A percentile compares a stretch with the other conserved stretches of the same genome.
Evolutionary conservation across 2,888 invertebrate genomes (phyloP).

Genomic region (Argyresthia goedartella): DNA sequence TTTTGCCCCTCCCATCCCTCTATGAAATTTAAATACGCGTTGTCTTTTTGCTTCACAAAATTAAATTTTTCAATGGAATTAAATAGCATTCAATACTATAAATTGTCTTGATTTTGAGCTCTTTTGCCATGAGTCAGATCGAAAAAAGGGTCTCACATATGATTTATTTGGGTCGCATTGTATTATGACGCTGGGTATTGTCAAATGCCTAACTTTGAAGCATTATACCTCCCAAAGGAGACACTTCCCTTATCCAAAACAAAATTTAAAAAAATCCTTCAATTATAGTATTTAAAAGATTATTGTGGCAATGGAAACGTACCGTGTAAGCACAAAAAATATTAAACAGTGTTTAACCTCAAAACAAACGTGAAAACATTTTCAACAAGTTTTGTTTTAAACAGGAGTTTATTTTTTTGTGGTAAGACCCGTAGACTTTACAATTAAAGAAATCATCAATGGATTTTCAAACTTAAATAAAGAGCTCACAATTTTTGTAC

Average conservation of each 20-base stretch:
- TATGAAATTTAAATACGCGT: background rate
- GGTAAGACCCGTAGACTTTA: too few species aligned
- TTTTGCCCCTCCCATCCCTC: background rate
- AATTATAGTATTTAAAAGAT: background rate
- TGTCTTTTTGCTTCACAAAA: background rate
- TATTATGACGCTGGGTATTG: background rate
- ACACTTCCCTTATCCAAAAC: background rate
- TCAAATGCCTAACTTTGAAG: too few species aligned
- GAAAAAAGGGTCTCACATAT: background rate
- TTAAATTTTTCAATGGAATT: background rate
- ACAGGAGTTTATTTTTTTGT: too few species aligned
- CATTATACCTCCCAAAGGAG: too few species aligned
- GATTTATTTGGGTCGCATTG: background rate
- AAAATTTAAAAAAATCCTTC: background rate
- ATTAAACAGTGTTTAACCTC: too few species aligned
- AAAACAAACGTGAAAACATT: too few species aligned
- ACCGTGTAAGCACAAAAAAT: too few species aligned
- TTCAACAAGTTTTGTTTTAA: too few species aligned
- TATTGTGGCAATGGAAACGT: background rate
- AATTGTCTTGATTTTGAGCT: background rate
- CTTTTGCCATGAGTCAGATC: background rate
- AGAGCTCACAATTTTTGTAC: too few species aligned
- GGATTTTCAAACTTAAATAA: too few species aligned
- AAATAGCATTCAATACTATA: background rate
- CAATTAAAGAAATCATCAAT: background rate